These are phyloP conservation scores for Calameuta filiformis DNA, from an alignment of 2,888 invertebrate genomes.

Conservation along the genomic window DNA sequence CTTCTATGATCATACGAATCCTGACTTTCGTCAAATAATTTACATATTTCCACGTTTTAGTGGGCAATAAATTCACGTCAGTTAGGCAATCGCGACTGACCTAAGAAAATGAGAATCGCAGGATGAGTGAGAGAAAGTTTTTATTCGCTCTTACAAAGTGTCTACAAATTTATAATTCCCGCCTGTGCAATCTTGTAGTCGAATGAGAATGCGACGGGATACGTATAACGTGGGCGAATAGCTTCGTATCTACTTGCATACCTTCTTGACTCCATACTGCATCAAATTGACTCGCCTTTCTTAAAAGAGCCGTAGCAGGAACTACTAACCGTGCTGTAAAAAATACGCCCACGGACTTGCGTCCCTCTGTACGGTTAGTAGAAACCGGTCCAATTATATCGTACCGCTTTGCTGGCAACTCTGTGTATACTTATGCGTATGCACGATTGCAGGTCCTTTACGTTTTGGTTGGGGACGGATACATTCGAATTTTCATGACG, in stretches of 20 bases:
- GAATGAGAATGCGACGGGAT: neutral
- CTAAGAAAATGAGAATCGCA: neutral
- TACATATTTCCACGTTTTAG: constrained; percentile 60
- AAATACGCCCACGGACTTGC: constrained; percentile 28
- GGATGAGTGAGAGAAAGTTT: neutral
- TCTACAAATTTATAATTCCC: neutral
- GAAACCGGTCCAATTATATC: constrained; percentile 57
- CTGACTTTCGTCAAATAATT: constrained; percentile 61
- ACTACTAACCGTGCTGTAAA: constrained; percentile 44
- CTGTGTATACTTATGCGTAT: neutral
- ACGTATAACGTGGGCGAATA: neutral
- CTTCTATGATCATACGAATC: constrained; percentile 40
- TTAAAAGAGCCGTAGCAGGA: neutral
- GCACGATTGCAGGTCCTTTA: neutral
- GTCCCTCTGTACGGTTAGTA: constrained; percentile 47
- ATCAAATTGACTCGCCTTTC: neutral
- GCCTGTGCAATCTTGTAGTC: neutral
- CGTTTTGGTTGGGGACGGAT: neutral
- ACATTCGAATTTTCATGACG: neutral
- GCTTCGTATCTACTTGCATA: neutral
- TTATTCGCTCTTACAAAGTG: neutral
- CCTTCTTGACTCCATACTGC: neutral
- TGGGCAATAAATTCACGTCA: constrained; percentile 59
- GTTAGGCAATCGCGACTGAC: constrained; percentile 51
- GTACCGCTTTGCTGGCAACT: constrained; percentile 39